Evolutionary conservation across 2,888 invertebrate species (phyloP).

Genomic region (Timema cristinae): DNA sequence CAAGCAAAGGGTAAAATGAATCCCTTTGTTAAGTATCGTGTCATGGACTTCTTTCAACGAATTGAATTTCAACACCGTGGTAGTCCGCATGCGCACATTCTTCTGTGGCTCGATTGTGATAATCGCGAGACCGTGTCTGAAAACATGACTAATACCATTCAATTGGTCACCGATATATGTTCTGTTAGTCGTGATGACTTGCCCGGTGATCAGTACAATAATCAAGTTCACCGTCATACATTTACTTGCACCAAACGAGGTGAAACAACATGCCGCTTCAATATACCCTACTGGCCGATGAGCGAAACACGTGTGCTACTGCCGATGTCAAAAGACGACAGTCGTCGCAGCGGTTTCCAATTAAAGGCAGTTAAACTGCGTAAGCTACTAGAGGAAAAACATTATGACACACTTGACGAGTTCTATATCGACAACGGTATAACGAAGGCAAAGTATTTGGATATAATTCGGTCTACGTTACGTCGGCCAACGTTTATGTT

Average conservation of each 20-base stretch:
- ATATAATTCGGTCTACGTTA: constrained; percentile 35
- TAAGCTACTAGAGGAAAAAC: constrained; percentile 9
- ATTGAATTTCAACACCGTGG: constrained; percentile 6
- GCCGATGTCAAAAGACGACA: not conserved
- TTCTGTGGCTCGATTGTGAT: constrained; percentile 5
- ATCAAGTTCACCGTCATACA: constrained; percentile 5
- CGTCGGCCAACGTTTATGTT: constrained; percentile 40
- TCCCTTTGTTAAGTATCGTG: constrained; percentile 21
- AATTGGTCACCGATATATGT: not conserved
- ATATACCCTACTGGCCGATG: not conserved
- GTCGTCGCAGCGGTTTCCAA: not conserved
- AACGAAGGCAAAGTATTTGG: constrained; percentile 30
- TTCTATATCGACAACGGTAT: not conserved
- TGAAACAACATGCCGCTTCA: constrained; percentile 5
- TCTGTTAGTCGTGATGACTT: constrained; percentile 5
- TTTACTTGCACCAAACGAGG: constrained; percentile 9
- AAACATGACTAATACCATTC: constrained; percentile 5
- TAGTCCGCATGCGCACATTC: not conserved
- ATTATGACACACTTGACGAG: not conserved
- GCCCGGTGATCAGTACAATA: not conserved
- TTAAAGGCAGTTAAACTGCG: constrained; percentile 3
- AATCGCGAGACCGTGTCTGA: constrained; percentile 7
- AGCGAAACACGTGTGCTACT: not conserved
- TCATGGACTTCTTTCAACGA: not conserved
- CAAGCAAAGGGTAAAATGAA: constrained; percentile 33